These are phyloP conservation scores for Eublepharis macularius DNA, from an alignment of 2,113 vertebrate species.

Conservation along the genomic window DNA sequence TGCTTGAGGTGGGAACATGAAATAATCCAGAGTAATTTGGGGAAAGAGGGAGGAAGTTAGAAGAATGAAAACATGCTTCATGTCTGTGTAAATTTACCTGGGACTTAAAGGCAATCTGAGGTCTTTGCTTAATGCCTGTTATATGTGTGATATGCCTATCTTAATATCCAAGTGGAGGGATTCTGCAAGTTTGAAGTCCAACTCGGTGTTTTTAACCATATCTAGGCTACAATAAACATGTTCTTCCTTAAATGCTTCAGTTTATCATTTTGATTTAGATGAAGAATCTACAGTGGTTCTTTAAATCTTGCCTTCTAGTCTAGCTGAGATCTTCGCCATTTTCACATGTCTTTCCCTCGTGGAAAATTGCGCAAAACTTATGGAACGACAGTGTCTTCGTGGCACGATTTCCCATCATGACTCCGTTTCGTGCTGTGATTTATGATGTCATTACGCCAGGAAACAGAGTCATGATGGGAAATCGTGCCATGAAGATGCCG, in stretches of 20 bases:
- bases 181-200: background rate
- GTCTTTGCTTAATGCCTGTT: background rate
- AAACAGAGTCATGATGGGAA: too few species aligned
- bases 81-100: background rate
- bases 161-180: background rate
- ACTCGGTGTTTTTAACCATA: background rate
- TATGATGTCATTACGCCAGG: too few species aligned
- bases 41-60: background rate
- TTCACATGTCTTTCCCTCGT: too few species aligned
- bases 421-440: too few species aligned
- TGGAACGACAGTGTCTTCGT: too few species aligned
- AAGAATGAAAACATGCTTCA: background rate
- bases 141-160: background rate
- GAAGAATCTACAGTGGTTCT: background rate
- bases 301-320: background rate
- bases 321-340: too few species aligned
- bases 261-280: background rate
- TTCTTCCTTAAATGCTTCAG: background rate
- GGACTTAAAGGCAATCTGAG: background rate
- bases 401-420: too few species aligned
- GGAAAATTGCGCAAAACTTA: too few species aligned
- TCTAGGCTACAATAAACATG: background rate
- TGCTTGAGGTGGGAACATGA: slow-evolving; percentile 71
- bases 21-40: background rate
- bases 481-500: too few species aligned